Evolutionary conservation across 1,140 invertebrate genomes (phyloP), one percentile per base, ranked within the genome.

Genomic region (Melipona quadrifasciata): DNA sequence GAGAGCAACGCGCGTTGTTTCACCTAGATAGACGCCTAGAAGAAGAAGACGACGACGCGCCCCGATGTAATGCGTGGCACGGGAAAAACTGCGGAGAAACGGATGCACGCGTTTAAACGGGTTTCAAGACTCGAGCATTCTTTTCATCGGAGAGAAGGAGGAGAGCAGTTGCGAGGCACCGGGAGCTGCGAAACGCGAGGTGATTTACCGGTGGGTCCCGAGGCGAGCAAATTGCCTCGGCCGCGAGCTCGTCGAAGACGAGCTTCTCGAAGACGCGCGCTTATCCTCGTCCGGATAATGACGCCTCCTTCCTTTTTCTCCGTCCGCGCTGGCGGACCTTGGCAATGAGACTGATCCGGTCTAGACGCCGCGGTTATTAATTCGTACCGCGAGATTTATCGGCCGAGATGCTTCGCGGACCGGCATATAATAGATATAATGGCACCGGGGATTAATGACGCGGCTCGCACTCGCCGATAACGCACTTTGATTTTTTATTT

Each of bases 331-430:
- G n/a, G 24, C 10, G 67, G 75, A 53, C 87, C 87, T 88, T 88
- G 80, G 72, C 87, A 89, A 79, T 89, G 84, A 89, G 65, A 70
- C 58, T 70, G 76, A 88, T 82, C 79, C 84, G 65, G 73, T 86
- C 71, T 73, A 31, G 71, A 76, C 84, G 71, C 64, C n/a, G 71
- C 61, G 76, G 76, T 84, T 87, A 67, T 89, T 80, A 88, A 76
- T 73, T 86, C 67, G 61, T 53, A 64, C 80, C 51, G 65, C 16
- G 67, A 88, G 87, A 84, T 85, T 86, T 86, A 88, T 85, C 81
- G 77, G 61, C 76, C 58, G 58, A 24, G 16, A 21, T 67, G 53
- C 64, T 47, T 14, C 31, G 31, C 39, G 21, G 31, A 31, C 31
- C 31, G 31, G 31, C 2, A 31, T 31, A 34, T 72, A 67, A 67